Percentiles rank a stretch among this genome's conserved stretches.
Evolutionary conservation across 2,888 invertebrate species (phyloP).

Genomic region (Dynastes maya): DNA sequence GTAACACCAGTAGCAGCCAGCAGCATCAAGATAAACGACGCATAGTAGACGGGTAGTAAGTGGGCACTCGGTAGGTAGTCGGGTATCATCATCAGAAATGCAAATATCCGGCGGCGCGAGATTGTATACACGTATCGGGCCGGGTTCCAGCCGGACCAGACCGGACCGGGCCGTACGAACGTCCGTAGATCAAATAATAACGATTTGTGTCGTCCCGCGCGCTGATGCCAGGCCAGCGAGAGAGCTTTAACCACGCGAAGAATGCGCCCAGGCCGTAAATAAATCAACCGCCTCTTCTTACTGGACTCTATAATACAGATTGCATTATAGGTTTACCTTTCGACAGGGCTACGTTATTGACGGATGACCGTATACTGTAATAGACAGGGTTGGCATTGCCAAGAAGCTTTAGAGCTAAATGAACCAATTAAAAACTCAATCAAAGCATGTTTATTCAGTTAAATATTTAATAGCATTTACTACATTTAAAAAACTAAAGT

Average conservation of each 20-base stretch:
- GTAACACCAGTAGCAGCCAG: conserved; percentile 19
- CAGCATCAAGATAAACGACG: neutral
- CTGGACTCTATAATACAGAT: neutral
- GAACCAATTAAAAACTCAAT: too few relatives aligned
- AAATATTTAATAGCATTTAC: too few relatives aligned
- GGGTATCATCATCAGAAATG: conserved; percentile 34
- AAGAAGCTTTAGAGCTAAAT: too few relatives aligned
- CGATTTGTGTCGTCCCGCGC: conserved; percentile 15
- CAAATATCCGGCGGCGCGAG: conserved; percentile 46
- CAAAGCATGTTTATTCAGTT: too few relatives aligned
- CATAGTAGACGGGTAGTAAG: conserved; percentile 21
- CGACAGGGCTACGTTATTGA: conserved; percentile 25
- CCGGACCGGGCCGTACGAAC: conserved; percentile 13
- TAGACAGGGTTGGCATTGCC: neutral
- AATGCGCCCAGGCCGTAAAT: conserved; percentile 45
- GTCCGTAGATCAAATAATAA: conserved; percentile 31
- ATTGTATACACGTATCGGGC: neutral
- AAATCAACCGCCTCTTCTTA: conserved; percentile 48
- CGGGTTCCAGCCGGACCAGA: neutral
- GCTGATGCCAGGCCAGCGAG: neutral
- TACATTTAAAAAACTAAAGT: too few relatives aligned
- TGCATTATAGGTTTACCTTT: conserved; percentile 21
- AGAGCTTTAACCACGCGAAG: conserved; percentile 39
- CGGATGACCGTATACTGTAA: conserved; percentile 21
- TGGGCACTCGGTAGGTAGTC: conserved; percentile 16